Evolutionary conservation across 2,888 invertebrate species (phyloP).

Genomic region (Eristalis intricaria): DNA sequence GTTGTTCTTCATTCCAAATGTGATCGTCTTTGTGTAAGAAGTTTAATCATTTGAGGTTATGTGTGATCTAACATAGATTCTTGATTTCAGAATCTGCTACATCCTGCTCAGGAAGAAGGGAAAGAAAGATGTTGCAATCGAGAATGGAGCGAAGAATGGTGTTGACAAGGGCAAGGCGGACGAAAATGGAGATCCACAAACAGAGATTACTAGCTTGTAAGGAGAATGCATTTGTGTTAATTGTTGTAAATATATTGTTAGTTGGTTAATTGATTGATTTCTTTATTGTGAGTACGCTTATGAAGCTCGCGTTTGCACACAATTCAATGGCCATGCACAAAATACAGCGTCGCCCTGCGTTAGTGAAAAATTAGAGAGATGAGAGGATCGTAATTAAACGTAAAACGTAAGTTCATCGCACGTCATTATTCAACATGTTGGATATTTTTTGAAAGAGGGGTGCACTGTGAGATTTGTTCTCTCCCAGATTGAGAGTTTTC

Average conservation of each 20-base stretch:
- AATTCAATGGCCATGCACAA: too few species aligned
- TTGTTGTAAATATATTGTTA: conserved; percentile 23
- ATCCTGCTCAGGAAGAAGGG: conserved; percentile 36
- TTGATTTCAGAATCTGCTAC: conserved; percentile 23
- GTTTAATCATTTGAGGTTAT: neutral
- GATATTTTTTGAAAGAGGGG: too few species aligned
- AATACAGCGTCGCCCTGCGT: too few species aligned
- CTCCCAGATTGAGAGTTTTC: too few species aligned
- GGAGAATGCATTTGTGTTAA: conserved; percentile 3
- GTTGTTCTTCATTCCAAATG: conserved; percentile 79
- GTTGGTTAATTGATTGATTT: neutral
- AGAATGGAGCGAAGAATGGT: conserved; percentile 31
- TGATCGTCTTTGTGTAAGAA: conserved; percentile 80
- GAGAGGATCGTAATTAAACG: too few species aligned
- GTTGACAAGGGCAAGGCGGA: conserved; percentile 7
- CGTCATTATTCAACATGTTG: too few species aligned
- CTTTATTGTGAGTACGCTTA: neutral
- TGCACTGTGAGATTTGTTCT: too few species aligned
- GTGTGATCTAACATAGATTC: neutral
- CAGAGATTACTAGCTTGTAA: conserved; percentile 59
- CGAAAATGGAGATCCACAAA: conserved; percentile 32
- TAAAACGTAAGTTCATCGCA: too few species aligned
- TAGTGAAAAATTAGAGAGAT: too few species aligned
- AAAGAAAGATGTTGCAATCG: conserved; percentile 26
- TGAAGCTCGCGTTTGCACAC: too few species aligned